These are phyloP conservation scores for Dicyrtomina minuta DNA, from an alignment of 2,888 invertebrate genomes.

Conservation along the genomic window DNA sequence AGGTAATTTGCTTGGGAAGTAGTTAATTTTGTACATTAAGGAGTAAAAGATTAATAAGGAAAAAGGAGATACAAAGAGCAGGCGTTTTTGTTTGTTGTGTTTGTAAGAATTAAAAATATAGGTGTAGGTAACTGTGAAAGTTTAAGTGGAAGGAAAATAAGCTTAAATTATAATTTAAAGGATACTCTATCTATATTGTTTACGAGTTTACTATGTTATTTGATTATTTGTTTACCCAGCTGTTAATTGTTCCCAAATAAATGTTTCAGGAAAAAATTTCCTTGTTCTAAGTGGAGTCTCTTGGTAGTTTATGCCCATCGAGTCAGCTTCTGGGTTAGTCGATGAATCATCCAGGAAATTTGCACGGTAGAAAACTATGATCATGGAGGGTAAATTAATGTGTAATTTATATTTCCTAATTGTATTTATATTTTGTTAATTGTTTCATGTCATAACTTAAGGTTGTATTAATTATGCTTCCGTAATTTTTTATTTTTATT, in stretches of 20 bases:
- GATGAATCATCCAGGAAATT: conserved; percentile 56
- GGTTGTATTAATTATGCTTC: too few species aligned
- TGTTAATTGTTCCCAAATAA: conserved; percentile 67
- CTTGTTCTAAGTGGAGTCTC: conserved; percentile 57
- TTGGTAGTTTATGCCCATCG: conserved; percentile 40
- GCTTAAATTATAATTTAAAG: too few species aligned
- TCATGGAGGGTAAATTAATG: not conserved
- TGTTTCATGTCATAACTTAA: too few species aligned
- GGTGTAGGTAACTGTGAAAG: not conserved
- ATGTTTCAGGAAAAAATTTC: conserved; percentile 71
- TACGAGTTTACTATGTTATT: conserved; percentile 2
- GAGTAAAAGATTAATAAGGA: not conserved
- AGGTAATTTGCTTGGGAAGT: too few species aligned
- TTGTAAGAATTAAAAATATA: not conserved
- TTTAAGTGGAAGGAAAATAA: too few species aligned
- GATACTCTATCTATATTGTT: not conserved
- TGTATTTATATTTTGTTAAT: too few species aligned
- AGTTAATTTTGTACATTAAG: too few species aligned
- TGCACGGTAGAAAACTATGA: conserved; percentile 61
- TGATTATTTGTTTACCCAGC: conserved; percentile 60
- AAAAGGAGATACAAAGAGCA: not conserved
- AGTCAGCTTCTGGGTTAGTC: conserved; percentile 51
- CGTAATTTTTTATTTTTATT: too few species aligned
- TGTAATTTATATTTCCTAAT: conserved; percentile 6
- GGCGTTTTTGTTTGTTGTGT: not conserved